These are phyloP conservation scores for Mallateleia sp. DNA, from an alignment of 2,888 invertebrate genomes.

Conservation along the genomic window DNA sequence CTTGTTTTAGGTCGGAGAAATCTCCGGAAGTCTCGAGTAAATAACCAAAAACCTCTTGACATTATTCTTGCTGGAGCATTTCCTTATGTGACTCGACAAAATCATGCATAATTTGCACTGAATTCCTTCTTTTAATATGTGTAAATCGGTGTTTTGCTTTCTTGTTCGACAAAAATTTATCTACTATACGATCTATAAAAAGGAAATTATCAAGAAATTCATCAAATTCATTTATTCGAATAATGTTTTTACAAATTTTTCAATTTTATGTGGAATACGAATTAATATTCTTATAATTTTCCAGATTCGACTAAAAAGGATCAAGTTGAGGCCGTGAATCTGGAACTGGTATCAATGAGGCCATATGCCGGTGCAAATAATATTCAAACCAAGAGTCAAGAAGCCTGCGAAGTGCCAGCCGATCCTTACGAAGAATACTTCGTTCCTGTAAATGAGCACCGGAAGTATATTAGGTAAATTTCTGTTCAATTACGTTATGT, in stretches of 20 bases:
- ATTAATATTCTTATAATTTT: no score
- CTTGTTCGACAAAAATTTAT: no score
- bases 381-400: constrained; percentile 88
- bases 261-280: no score
- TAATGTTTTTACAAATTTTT: no score
- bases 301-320: constrained; percentile 87
- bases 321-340: constrained; percentile 93
- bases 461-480: constrained; percentile 95
- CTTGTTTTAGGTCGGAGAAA: constrained; percentile 84
- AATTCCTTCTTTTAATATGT: neutral
- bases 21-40: constrained; percentile 72
- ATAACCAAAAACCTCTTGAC: constrained; percentile 50
- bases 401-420: constrained; percentile 90
- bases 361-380: constrained; percentile 91
- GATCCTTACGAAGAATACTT: constrained; percentile 96
- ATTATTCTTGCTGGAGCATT: constrained; percentile 41
- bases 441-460: constrained; percentile 96
- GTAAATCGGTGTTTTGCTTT: neutral
- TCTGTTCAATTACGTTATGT: neutral
- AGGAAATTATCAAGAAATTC: neutral
- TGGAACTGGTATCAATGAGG: constrained; percentile 94
- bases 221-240: neutral
- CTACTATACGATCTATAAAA: neutral
- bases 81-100: constrained; percentile 21
- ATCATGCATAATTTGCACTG: neutral